Base-by-base conservation (phyloP, 1,140 invertebrate species). In the Philaenus spumarius region DNA sequence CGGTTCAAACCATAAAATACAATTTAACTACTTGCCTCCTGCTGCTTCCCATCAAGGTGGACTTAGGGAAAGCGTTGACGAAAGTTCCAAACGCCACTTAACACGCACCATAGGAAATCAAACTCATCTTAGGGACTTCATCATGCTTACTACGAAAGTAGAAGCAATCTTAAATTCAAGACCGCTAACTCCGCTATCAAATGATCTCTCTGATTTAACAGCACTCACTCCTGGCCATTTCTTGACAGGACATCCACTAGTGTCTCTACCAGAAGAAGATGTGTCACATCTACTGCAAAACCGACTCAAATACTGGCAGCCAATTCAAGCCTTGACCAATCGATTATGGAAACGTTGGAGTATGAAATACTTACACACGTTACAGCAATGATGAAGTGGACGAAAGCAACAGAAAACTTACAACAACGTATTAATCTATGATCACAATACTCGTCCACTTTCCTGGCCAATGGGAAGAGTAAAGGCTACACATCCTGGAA, bases 11-110 rank as follows among this genome's bases (percentile, higher is more conserved):
- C 58, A 67, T 14, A 55, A 60, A 22, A 72, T 69, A 15, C 42
- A 67, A 34, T 77, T 69, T 70, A 61, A 72, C 57, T 75, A 75
- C 55, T 73, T 66, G 39, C 70, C 72, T 6, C 70, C 72, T 11
- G 20, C 51, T 43, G 66, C 66, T 39, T 68, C 72, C 0, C 68
- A 73, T 55, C 67, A 68, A 37, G 72, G 73, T 26, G 73, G 74
- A 19, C 23, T 71, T 52, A 71, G 68, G 75, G 64, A 76, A 60
- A 60, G 62, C 56, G 63, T 59, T 30, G 67, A 68, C 20, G 66
- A 62, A 56, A 61, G 52, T 0, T 43, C 53, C 14, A 68, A 67
- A 61, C 23, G 56, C 24, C 62, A 66, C 48, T 43, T 73, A 3
- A 45, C 43, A 17, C 19, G 53, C 4, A n/a, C n/a, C n/a, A n/a